Evolutionary conservation across 2,888 invertebrate species (phyloP), one percentile per base, ranked within the genome.

Genomic region (Tillus elongatus): DNA sequence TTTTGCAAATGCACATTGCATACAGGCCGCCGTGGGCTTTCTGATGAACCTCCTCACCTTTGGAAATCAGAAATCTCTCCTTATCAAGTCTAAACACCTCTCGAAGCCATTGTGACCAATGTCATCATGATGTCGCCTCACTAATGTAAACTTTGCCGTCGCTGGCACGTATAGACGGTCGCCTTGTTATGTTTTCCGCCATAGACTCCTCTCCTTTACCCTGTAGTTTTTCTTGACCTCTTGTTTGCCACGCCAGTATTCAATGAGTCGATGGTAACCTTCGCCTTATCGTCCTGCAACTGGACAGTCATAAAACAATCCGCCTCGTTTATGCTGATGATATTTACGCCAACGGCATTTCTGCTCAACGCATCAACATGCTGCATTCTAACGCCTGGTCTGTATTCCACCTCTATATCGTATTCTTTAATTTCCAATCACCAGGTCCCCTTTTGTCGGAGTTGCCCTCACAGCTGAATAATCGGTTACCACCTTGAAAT

Each of bases 1-100:
- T 37, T 57, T 58, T 0, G 50, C 50, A 40, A 51, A 58, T 1
- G 56, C 54, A 35, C 57, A 60, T 8, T 49, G 32, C 2, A 58
- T 36, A 30, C 56, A 57, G 1, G 44, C n/a, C 1, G 9, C 34
- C 3, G 56, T 49, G 31, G 56, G 56, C 37, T 58, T 59, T 8
- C 13, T 32, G 16, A 53, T 37, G 33, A 56, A 52, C 1, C 45
- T 41, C 1, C 44, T 41, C 53, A 54, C 54, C 42, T 48, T 50
- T 4, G 37, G 34, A 31, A 41, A 41, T 38, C 41, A 41, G 27
- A 38, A 41, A 6, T n/a, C 35, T 30, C 15, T 12, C 19, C 35
- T 29, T 12, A 41, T 11, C 30, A 38, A 30, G 11, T 4, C 30
- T 12, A 42, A 14, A n/a, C 27, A 16, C 30, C 50, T 55, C 15